Evolutionary conservation across 2,888 invertebrate genomes (phyloP).

Genomic region (Nymphalis polychloros): DNA sequence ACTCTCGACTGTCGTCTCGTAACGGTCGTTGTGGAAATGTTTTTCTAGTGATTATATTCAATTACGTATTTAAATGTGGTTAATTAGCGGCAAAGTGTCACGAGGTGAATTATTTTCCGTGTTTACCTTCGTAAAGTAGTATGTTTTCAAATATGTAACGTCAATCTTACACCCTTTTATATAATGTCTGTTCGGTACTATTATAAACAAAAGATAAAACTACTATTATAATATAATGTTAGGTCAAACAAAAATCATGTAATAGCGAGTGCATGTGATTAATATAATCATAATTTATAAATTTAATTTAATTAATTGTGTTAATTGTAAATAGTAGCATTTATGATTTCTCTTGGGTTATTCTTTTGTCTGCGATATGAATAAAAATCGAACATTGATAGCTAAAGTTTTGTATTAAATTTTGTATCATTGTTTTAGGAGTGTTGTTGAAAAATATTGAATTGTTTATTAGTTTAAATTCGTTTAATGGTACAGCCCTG

Average conservation of each 20-base stretch:
- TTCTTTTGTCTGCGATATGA: too few species aligned
- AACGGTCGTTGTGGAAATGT: neutral
- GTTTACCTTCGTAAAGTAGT: neutral
- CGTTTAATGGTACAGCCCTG: slow-evolving; percentile 43
- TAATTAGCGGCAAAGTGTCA: slow-evolving; percentile 14
- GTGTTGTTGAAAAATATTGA: too few species aligned
- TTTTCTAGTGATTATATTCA: slow-evolving; percentile 5
- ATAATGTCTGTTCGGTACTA: neutral
- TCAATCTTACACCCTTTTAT: slow-evolving; percentile 1
- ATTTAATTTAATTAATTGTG: neutral
- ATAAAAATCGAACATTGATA: too few species aligned
- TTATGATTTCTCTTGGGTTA: too few species aligned
- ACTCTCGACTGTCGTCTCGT: neutral
- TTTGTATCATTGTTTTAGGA: too few species aligned
- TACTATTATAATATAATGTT: neutral
- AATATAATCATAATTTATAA: too few species aligned
- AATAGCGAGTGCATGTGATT: neutral
- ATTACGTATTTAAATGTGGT: slow-evolving; percentile 8
- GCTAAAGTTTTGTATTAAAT: too few species aligned
- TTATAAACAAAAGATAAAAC: slow-evolving; percentile 8
- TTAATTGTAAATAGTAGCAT: neutral
- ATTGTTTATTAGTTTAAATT: neutral
- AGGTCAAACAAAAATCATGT: neutral
- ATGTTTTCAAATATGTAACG: neutral
- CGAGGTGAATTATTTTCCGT: slow-evolving; percentile 17